Evolutionary conservation across 2,888 invertebrate species (phyloP).

Genomic region (Mythimna loreyi): DNA sequence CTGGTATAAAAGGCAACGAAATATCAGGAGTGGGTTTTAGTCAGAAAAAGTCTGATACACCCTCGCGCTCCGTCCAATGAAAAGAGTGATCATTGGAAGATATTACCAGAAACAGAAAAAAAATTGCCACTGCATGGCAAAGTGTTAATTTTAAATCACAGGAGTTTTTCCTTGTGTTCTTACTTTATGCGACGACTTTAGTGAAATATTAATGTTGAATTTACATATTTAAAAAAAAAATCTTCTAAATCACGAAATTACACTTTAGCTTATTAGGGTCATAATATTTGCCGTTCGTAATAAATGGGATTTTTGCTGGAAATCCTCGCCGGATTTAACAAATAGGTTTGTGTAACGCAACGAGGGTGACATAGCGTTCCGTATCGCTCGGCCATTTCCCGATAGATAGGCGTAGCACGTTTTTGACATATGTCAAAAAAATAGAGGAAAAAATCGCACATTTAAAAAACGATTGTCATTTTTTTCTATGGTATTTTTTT

Average conservation of each 20-base stretch:
- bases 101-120: too few relatives aligned
- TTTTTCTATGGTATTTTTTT: not conserved
- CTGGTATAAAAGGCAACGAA: too few relatives aligned
- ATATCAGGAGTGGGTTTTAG: too few relatives aligned
- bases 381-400: conserved; percentile 27
- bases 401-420: not conserved
- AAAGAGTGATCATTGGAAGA: too few relatives aligned
- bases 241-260: conserved; percentile 9
- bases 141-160: too few relatives aligned
- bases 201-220: too few relatives aligned
- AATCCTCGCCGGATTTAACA: conserved; percentile 68
- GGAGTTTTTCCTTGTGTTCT: too few relatives aligned
- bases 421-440: conserved; percentile 16
- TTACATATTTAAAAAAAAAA: not conserved
- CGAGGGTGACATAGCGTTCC: conserved; percentile 62
- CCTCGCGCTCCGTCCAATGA: too few relatives aligned
- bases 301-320: conserved; percentile 58
- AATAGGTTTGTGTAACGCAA: conserved; percentile 75
- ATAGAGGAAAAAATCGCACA: not conserved
- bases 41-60: too few relatives aligned
- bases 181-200: too few relatives aligned
- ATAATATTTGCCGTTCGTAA: conserved; percentile 35
- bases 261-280: conserved; percentile 27
- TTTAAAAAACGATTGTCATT: not conserved
- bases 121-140: too few relatives aligned